phyloP scores from a whole-genome alignment of 2,113 vertebrate species.

The Pangasianodon hypophthalmus region DNA sequence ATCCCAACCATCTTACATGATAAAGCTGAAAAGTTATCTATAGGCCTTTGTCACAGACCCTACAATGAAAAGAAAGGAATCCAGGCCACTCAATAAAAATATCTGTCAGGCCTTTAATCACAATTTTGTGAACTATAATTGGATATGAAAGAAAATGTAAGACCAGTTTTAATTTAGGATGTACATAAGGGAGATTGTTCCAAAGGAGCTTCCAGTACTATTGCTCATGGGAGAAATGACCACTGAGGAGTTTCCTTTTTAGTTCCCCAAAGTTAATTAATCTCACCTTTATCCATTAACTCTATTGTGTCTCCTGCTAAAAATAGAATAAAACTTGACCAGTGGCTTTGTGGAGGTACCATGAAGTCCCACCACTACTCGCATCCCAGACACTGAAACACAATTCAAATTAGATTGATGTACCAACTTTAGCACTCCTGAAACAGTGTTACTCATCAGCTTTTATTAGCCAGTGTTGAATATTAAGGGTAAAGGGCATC shows the following conservation, averaged over 20 bases:
- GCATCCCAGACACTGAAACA: background rate
- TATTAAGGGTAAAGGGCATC: background rate
- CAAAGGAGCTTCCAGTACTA: constrained; percentile 13
- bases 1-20: constrained; percentile 18
- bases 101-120: background rate
- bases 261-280: constrained; percentile 20
- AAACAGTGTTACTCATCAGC: constrained; percentile 13
- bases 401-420: background rate
- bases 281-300: constrained; percentile 5
- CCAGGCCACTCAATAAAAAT: constrained; percentile 3
- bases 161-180: constrained; percentile 1
- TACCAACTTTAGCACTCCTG: background rate
- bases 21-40: constrained; percentile 24
- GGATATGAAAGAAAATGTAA: constrained; percentile 12
- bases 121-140: constrained; percentile 26
- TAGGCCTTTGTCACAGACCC: background rate
- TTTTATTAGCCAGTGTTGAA: constrained; percentile 4
- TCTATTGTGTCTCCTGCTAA: background rate
- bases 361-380: background rate
- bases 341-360: background rate
- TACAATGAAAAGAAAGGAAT: constrained; percentile 12
- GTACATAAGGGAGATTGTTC: background rate
- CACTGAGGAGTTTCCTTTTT: constrained; percentile 11
- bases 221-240: constrained; percentile 3
- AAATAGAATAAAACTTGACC: constrained; percentile 24